These are phyloP conservation scores for Edolisoma coerulescens DNA, from an alignment of 2,113 vertebrate genomes.

Conservation along the genomic window DNA sequence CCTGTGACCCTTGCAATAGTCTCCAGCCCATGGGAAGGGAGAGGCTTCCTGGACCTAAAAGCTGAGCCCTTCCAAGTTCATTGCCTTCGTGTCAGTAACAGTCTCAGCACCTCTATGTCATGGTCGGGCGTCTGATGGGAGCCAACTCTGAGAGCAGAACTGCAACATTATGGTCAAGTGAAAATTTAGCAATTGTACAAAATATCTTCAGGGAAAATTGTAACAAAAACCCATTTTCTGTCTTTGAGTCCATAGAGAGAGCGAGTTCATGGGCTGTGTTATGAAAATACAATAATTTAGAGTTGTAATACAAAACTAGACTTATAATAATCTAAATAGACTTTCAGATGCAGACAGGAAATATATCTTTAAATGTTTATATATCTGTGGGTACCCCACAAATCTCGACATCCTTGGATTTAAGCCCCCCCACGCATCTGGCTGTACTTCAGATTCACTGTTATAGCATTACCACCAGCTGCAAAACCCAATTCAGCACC, in stretches of 20 bases:
- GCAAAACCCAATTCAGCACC: neutral
- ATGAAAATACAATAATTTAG: neutral
- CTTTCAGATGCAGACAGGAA: neutral
- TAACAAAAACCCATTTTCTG: neutral
- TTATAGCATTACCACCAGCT: neutral
- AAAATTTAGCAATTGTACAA: neutral
- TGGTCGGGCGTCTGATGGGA: fast-evolving
- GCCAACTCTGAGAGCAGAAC: neutral
- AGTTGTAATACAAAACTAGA: neutral
- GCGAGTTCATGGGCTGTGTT: neutral
- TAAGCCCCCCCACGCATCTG: neutral
- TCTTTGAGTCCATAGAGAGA: neutral
- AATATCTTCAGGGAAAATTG: neutral
- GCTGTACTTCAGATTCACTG: neutral
- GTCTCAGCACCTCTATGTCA: neutral
- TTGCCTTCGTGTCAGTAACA: neutral
- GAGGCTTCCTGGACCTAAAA: neutral
- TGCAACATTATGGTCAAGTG: neutral
- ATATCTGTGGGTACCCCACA: neutral
- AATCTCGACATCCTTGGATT: neutral
- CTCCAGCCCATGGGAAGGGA: neutral
- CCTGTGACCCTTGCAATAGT: neutral
- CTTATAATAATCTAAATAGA: neutral
- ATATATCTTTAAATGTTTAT: neutral
- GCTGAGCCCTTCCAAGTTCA: neutral